Evolutionary conservation across 2,888 invertebrate species (phyloP).

Genomic region (Caenorhabditis sp.): DNA sequence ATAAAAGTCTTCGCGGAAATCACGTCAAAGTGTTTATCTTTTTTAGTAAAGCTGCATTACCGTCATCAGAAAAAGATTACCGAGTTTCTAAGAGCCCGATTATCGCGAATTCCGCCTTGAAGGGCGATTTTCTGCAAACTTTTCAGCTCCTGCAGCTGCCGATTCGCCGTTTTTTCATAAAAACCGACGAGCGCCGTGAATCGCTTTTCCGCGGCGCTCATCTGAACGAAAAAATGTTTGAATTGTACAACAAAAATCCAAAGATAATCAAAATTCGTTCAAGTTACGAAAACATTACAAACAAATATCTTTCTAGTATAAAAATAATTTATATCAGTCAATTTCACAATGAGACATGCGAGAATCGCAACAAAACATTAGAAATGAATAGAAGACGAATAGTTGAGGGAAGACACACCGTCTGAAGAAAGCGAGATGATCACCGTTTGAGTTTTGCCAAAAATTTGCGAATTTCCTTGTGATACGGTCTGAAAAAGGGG

Average conservation of each 20-base stretch:
- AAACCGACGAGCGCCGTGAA: slow-evolving; percentile 41
- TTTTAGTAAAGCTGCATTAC: no score
- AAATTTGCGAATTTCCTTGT: slow-evolving; percentile 54
- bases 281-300: neutral
- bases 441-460: slow-evolving; percentile 40
- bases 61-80: slow-evolving; percentile 17
- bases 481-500: slow-evolving; percentile 38
- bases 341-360: neutral
- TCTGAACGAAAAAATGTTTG: slow-evolving; percentile 11
- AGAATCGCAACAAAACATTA: neutral
- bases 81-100: slow-evolving; percentile 37
- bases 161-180: slow-evolving; percentile 56
- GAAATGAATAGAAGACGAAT: no score
- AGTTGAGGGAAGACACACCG: no score
- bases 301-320: neutral
- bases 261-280: neutral
- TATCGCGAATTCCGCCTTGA: slow-evolving; percentile 47
- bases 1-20: no score
- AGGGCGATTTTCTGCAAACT: slow-evolving; percentile 51
- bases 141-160: slow-evolving; percentile 56
- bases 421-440: no score
- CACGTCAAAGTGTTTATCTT: no score
- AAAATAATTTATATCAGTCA: neutral
- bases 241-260: neutral
- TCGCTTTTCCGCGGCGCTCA: slow-evolving; percentile 14